phyloP scores from a whole-genome alignment of 2,888 invertebrate genomes.

The Muscina levida region DNA sequence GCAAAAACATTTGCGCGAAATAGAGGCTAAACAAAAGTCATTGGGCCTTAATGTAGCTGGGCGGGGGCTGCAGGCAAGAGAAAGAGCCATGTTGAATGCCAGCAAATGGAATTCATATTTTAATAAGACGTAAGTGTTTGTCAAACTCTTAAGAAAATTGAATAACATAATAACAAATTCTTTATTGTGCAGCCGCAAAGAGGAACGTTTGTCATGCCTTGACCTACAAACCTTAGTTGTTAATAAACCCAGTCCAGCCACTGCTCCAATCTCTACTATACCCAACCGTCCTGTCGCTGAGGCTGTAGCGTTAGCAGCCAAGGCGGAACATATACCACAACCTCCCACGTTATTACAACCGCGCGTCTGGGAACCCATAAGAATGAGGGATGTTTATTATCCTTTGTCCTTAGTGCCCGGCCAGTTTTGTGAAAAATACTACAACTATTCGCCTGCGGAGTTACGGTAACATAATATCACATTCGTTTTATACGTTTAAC shows the following conservation, averaged over 20 bases:
- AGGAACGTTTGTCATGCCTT: constrained; percentile 90
- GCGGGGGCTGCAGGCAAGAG: constrained; percentile 82
- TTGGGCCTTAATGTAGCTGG: constrained; percentile 78
- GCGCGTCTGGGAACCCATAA: constrained; percentile 66
- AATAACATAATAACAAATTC: no score
- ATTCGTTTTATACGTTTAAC: neutral
- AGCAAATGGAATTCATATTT: constrained; percentile 93
- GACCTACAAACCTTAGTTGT: constrained; percentile 95
- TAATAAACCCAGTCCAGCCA: constrained; percentile 85
- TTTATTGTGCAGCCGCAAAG: constrained; percentile 81
- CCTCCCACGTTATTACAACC: constrained; percentile 70
- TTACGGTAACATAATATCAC: constrained; percentile 82
- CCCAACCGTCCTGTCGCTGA: constrained; percentile 73
- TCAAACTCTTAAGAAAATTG: no score
- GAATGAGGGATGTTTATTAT: constrained; percentile 83
- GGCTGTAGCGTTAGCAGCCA: constrained; percentile 68
- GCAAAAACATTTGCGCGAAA: constrained; percentile 84
- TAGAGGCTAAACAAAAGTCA: constrained; percentile 85
- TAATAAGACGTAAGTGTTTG: constrained; percentile 83
- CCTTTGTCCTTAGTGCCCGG: constrained; percentile 97
- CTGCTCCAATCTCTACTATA: constrained; percentile 77
- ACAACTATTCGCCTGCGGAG: constrained; percentile 89
- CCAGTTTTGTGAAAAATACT: constrained; percentile 95
- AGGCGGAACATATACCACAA: constrained; percentile 69
- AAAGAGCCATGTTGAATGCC: constrained; percentile 91